Conservation (phyloP, 2,797 vertebrate species). For the Chloroceryle inda region DNA sequence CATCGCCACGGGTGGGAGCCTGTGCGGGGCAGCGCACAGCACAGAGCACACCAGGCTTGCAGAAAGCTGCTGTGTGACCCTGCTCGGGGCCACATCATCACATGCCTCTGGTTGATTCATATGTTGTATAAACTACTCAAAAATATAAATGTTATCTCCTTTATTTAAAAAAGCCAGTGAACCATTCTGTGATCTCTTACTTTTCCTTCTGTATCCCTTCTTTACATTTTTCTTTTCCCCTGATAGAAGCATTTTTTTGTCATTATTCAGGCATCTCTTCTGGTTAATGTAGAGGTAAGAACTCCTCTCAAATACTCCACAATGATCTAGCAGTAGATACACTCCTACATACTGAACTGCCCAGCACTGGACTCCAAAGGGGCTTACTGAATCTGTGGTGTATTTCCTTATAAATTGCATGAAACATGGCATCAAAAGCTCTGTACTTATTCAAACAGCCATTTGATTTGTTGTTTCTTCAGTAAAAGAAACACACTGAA, state of each 20-base stretch:
- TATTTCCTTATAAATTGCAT: background rate
- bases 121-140: background rate
- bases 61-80: background rate
- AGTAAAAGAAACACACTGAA: background rate
- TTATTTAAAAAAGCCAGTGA: background rate
- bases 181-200: background rate
- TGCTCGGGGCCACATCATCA: accelerated
- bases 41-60: background rate
- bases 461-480: background rate
- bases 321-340: too few species aligned
- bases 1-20: accelerated
- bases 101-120: background rate
- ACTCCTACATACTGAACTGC: background rate
- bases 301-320: background rate
- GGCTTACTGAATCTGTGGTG: background rate
- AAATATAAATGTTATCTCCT: background rate
- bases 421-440: background rate
- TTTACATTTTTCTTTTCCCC: background rate
- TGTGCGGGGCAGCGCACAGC: background rate
- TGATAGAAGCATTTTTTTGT: background rate
- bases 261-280: background rate
- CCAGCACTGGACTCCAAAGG: background rate
- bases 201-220: background rate
- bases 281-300: background rate
- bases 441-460: accelerated